phyloP scores from a whole-genome alignment of 2,113 vertebrate species.

The Ptilonorhynchus violaceus region DNA sequence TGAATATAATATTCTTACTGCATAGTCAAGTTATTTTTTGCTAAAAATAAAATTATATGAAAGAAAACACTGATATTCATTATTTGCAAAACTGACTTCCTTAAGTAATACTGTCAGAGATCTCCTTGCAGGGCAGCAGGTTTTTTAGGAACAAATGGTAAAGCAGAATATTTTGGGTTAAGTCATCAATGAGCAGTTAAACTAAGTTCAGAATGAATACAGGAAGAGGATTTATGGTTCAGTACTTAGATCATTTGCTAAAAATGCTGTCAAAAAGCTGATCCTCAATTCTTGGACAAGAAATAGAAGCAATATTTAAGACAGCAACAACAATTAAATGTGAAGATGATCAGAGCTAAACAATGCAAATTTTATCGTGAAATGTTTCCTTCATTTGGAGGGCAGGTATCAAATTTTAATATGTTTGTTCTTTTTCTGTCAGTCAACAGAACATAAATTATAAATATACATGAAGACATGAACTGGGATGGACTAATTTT shows the following conservation, averaged over 20 bases:
- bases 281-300: neutral
- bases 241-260: neutral
- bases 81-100: neutral
- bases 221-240: neutral
- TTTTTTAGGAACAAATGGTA: neutral
- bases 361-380: slow-evolving; percentile 10
- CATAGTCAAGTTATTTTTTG: neutral
- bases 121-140: neutral
- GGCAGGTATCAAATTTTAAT: slow-evolving; percentile 59
- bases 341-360: slow-evolving; percentile 19
- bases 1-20: neutral
- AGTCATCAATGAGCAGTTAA: neutral
- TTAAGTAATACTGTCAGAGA: neutral
- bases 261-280: slow-evolving; percentile 4
- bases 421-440: slow-evolving; percentile 33
- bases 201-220: neutral
- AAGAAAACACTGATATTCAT: neutral
- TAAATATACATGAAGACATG: neutral
- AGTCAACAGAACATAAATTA: slow-evolving; percentile 44
- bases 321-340: slow-evolving; percentile 4
- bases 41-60: neutral
- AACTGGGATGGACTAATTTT: neutral
- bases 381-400: slow-evolving; percentile 19
- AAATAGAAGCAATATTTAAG: slow-evolving; percentile 21
- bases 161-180: neutral